phyloP scores from a whole-genome alignment of 2,797 vertebrate genomes.

The Miichthys miiuy region DNA sequence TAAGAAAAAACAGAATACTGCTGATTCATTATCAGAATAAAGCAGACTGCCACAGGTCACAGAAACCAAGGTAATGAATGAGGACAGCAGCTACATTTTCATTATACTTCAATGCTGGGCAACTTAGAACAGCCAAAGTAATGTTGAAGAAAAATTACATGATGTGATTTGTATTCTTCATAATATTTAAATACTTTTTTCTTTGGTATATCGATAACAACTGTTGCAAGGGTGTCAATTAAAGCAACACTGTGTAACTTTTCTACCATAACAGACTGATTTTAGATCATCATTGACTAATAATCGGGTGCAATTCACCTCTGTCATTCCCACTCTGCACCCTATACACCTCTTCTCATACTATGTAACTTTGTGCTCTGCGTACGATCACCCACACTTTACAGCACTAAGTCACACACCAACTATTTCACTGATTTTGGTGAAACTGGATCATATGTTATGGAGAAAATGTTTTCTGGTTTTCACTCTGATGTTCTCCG shows the following conservation, averaged over 20 bases:
- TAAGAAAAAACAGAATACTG: conserved; percentile 46
- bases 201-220: neutral
- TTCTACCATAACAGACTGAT: too few species aligned
- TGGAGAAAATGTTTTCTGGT: too few species aligned
- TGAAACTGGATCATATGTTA: too few species aligned
- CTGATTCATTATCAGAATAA: conserved; percentile 66
- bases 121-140: neutral
- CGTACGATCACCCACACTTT: too few species aligned
- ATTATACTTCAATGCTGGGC: neutral
- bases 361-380: too few species aligned
- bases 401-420: too few species aligned
- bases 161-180: neutral
- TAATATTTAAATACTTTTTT: neutral
- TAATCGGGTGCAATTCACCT: too few species aligned
- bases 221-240: neutral
- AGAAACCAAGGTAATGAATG: conserved; percentile 11
- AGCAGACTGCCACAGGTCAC: neutral
- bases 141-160: neutral
- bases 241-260: neutral
- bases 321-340: too few species aligned
- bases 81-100: neutral
- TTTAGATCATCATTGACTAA: too few species aligned
- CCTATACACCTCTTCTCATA: too few species aligned
- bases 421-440: too few species aligned
- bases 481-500: too few species aligned